phyloP scores from a whole-genome alignment of 1,140 invertebrate species.

The Sipha flava region DNA sequence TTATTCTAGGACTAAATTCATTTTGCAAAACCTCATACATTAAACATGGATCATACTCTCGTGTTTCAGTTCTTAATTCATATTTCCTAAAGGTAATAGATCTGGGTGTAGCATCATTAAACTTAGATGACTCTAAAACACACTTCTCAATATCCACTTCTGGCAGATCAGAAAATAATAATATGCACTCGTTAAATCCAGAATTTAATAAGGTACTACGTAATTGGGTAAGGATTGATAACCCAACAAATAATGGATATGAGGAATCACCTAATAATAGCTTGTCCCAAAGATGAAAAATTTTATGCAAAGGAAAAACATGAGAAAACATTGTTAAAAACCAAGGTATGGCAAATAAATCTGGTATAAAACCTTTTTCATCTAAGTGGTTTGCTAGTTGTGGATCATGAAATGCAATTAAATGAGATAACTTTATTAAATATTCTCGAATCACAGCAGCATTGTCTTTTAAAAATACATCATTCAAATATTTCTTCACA shows the following conservation, averaged over 20 bases:
- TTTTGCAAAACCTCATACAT: slow-evolving; percentile 56
- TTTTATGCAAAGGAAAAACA: slow-evolving; percentile 96
- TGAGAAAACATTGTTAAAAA: slow-evolving; percentile 99
- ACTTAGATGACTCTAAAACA: slow-evolving; percentile 77
- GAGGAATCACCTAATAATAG: slow-evolving; percentile 85
- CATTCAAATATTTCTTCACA: slow-evolving; percentile 92
- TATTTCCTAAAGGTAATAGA: slow-evolving; percentile 79
- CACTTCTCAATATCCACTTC: slow-evolving; percentile 92
- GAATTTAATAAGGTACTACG: slow-evolving; percentile 73
- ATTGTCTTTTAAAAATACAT: slow-evolving; percentile 99
- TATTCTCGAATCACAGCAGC: slow-evolving; percentile 96
- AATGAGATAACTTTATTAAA: slow-evolving; percentile 89
- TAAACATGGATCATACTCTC: slow-evolving; percentile 58
- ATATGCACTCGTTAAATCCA: slow-evolving; percentile 95
- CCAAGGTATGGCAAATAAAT: slow-evolving; percentile 99
- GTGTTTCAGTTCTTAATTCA: slow-evolving; percentile 44
- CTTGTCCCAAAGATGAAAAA: slow-evolving; percentile 96
- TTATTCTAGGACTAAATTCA: slow-evolving; percentile 73
- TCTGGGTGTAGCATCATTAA: slow-evolving; percentile 76
- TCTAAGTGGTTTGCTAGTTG: slow-evolving; percentile 82
- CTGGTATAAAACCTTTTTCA: slow-evolving; percentile 90
- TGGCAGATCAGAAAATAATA: slow-evolving; percentile 94
- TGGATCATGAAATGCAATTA: slow-evolving; percentile 93
- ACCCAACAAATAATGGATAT: slow-evolving; percentile 89
- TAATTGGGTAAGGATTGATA: slow-evolving; percentile 85